phyloP scores from a whole-genome alignment of 1,140 invertebrate genomes.

The Periplaneta americana region DNA sequence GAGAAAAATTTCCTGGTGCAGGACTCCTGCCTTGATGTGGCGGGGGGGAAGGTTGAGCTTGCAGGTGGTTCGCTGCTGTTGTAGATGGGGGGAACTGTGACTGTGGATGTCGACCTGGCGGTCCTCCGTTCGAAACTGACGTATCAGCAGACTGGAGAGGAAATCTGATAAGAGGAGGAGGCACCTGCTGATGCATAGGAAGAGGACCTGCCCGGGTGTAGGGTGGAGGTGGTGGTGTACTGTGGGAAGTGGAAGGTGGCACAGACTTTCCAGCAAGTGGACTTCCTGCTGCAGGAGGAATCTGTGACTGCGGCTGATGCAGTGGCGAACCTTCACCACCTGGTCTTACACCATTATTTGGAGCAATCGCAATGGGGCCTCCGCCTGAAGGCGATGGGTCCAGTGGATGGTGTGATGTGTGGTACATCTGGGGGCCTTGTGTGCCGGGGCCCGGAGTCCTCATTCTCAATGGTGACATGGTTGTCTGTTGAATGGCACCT shows the following conservation, averaged over 20 bases:
- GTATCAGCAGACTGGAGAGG: neutral
- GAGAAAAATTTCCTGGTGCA: constrained; percentile 38
- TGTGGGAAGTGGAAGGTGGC: neutral
- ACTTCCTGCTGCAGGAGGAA: constrained; percentile 4
- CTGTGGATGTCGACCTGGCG: neutral
- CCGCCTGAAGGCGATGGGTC: constrained; percentile 49
- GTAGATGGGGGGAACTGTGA: neutral
- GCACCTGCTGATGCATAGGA: neutral
- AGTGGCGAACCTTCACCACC: constrained; percentile 3
- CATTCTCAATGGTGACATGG: constrained; percentile 36
- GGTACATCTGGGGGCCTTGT: constrained; percentile 38
- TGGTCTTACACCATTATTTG: neutral
- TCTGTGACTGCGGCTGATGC: neutral
- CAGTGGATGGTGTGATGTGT: constrained; percentile 44
- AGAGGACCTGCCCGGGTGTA: constrained; percentile 8
- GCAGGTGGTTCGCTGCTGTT: constrained; percentile 1
- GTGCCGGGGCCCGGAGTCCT: constrained; percentile 27
- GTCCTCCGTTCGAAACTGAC: neutral
- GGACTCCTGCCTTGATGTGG: constrained; percentile 27
- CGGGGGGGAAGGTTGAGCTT: constrained; percentile 32
- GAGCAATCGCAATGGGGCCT: constrained; percentile 41
- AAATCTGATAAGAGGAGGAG: constrained; percentile 6
- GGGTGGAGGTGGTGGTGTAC: constrained; percentile 16
- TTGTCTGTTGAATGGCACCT: neutral
- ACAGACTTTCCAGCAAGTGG: constrained; percentile 5